Evolutionary conservation across 1,140 invertebrate species (phyloP).

Genomic region (Doryteuthis pealeii): DNA sequence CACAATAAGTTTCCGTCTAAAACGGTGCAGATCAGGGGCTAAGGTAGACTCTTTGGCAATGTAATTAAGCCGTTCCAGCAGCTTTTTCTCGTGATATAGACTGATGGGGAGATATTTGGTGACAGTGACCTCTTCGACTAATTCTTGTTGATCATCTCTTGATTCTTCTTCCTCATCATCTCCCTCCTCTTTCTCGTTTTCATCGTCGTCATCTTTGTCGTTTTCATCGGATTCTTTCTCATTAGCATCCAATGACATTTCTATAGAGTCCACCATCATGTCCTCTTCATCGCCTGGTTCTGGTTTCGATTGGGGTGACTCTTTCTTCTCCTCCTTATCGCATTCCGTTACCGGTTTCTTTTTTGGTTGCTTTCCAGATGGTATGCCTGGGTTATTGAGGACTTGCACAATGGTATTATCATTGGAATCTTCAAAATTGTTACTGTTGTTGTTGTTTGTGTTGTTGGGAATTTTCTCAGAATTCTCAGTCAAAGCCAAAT

Average conservation of each 20-base stretch:
- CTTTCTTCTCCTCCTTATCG: background rate
- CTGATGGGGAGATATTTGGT: slow-evolving; percentile 61
- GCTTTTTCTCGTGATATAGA: slow-evolving; percentile 65
- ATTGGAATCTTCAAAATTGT: background rate
- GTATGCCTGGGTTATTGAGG: too few species aligned
- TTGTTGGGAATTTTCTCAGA: background rate
- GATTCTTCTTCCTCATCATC: background rate
- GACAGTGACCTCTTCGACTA: background rate
- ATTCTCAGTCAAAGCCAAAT: background rate
- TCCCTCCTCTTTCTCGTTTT: background rate
- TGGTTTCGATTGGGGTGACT: background rate
- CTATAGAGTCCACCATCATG: background rate
- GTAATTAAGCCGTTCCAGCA: slow-evolving; percentile 62
- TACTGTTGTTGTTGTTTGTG: background rate
- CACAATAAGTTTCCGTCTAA: slow-evolving; percentile 67
- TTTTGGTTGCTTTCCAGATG: background rate
- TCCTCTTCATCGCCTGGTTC: background rate
- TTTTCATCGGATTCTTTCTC: background rate
- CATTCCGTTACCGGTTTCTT: background rate
- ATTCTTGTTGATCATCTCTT: background rate
- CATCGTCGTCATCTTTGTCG: background rate
- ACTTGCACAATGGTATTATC: background rate
- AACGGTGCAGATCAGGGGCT: slow-evolving; percentile 59
- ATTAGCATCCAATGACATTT: background rate
- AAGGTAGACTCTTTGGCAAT: slow-evolving; percentile 55